Evolutionary conservation across 2,797 vertebrate genomes (phyloP).

Genomic region (Lates japonicus): DNA sequence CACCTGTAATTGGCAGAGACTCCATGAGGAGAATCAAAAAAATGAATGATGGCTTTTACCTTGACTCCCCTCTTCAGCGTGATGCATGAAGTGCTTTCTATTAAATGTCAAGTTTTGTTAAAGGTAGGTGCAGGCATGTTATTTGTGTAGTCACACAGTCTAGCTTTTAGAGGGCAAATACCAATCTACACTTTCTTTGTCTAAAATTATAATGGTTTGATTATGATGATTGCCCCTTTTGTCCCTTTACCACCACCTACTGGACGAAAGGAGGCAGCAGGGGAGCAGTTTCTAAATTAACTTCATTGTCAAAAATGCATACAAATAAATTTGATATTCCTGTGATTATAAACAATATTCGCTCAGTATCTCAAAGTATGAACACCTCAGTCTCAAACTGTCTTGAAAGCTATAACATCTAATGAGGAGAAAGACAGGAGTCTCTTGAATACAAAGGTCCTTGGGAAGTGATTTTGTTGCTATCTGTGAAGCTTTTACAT

Average conservation of each 20-base stretch:
- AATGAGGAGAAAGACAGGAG: background rate
- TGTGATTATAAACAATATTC: background rate
- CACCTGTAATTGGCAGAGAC: background rate
- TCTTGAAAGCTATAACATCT: background rate
- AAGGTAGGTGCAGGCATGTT: background rate
- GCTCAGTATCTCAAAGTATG: too few relatives aligned
- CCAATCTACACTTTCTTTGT: background rate
- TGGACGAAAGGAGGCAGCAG: background rate
- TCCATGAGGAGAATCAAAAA: background rate
- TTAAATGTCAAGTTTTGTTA: conserved; percentile 1
- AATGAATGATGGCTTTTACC: background rate
- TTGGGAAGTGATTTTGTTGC: background rate
- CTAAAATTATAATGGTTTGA: background rate
- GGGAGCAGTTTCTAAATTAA: background rate
- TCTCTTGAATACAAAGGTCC: conserved; percentile 1
- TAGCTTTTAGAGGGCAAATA: background rate
- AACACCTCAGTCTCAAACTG: background rate
- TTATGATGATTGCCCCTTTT: background rate
- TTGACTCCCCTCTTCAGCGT: background rate
- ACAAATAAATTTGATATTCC: background rate
- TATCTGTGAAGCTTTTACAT: background rate
- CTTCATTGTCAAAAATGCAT: background rate
- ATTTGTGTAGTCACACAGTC: background rate
- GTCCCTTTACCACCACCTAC: conserved; percentile 30
- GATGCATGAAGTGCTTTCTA: background rate